A percentile compares a stretch with the other conserved stretches of the same genome.
Conservation (phyloP, 1,140 invertebrate species). For the Zelostemma sp. region DNA sequence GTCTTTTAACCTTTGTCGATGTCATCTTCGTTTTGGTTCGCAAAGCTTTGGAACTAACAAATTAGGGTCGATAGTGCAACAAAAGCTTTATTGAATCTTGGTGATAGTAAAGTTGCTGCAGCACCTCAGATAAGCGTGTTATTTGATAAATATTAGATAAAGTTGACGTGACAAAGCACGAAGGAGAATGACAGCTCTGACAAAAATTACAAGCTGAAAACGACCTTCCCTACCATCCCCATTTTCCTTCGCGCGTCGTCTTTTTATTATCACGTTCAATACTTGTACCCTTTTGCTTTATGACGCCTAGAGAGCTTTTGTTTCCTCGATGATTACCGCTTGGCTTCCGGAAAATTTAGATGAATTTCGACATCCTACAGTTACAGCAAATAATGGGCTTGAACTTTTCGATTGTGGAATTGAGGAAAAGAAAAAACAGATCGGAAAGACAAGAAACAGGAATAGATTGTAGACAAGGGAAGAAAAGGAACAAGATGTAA, state of each 20-base stretch:
- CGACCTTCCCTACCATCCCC: constrained; percentile 19
- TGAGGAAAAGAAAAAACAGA: not conserved
- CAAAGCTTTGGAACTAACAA: no score
- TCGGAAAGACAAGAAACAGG: not conserved
- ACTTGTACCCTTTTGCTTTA: not conserved
- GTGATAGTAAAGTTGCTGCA: no score
- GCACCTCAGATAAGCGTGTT: constrained; percentile 21
- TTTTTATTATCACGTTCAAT: constrained; percentile 9
- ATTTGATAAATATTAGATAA: constrained; percentile 27
- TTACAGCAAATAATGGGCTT: constrained; percentile 41
- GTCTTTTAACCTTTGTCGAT: no score
- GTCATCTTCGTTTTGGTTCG: no score
- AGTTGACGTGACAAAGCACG: constrained; percentile 20
- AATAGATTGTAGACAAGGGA: constrained; percentile 1
- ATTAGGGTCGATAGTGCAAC: no score
- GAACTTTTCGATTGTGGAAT: constrained; percentile 44
- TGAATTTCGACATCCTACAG: constrained; percentile 44
- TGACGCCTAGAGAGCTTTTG: not conserved
- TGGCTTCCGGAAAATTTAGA: constrained; percentile 45
- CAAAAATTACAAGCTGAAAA: constrained; percentile 39
- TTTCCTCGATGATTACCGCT: constrained; percentile 46
- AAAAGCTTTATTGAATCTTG: no score
- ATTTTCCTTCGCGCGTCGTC: constrained; percentile 24
- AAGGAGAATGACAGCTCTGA: constrained; percentile 21
- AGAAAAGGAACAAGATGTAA: no score